Evolutionary conservation across 1,140 invertebrate species (phyloP), one percentile per base, ranked within the genome.

Genomic region (Hycleus cichorii): DNA sequence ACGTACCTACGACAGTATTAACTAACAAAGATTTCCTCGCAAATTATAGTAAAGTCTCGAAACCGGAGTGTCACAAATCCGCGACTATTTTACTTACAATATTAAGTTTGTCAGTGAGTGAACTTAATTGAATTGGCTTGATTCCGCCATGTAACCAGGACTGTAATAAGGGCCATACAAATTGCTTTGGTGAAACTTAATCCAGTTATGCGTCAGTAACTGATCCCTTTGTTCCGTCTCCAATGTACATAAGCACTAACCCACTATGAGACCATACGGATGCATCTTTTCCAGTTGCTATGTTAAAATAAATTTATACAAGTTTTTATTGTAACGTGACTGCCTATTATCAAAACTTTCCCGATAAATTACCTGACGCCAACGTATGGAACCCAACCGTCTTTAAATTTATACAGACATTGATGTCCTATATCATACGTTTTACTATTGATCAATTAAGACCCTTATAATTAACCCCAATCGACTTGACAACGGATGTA

Each of bases 131-230:
- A 70, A 70, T 70, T 66, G 67, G 64, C 65, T 69, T 69, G 69
- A 70, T 70, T 70, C 66, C 7, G 65, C 64, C 58, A 56, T 65
- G 65, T 66, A 67, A 67, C 65, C 64, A 67, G 65, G 62, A 54
- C 63, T 59, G 64, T 69, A 67, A 68, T 70, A 68, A 70, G 68
- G 64, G 63, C 63, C 66, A 68, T 68, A 68, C 68, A 70, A 68
- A 70, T 70, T 70, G 65, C 68, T 70, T 70, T 68, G 64, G 64
- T 51, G 64, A 60, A 70, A 67, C 66, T 68, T 70, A 70, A 70
- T 70, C 66, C 63, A 65, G 63, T 70, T 69, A 66, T 66, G 63
- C 56, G 57, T 64, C 57, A 57, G 63, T 65, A 66, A 59, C 56
- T 61, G 59, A 67, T 64, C 65, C 59, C 65, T 69, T 69, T 67